Evolutionary conservation across 1,140 invertebrate species (phyloP).

Genomic region (Hypsibius dujardini): DNA sequence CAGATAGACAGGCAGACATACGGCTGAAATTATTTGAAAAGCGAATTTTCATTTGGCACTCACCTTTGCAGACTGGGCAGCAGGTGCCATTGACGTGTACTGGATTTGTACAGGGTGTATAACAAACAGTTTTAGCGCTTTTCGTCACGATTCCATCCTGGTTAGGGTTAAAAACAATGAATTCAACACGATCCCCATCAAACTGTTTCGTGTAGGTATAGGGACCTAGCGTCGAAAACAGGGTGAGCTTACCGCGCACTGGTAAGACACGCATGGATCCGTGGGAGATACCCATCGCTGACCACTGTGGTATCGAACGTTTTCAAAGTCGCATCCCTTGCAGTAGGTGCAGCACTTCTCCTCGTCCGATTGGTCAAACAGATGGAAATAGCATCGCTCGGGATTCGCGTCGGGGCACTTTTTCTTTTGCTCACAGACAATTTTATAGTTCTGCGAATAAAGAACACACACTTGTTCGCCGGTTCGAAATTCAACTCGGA

Average conservation of each 20-base stretch:
- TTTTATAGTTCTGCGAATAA: slow-evolving; percentile 27
- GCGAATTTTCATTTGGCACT: too few species aligned
- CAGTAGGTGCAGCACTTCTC: slow-evolving; percentile 15
- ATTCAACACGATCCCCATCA: slow-evolving; percentile 27
- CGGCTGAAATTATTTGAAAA: too few species aligned
- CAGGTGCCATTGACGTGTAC: slow-evolving; percentile 24
- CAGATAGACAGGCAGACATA: too few species aligned
- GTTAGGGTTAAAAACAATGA: slow-evolving; percentile 15
- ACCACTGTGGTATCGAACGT: slow-evolving; percentile 25
- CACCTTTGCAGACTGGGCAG: slow-evolving; percentile 27
- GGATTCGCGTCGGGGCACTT: slow-evolving; percentile 24
- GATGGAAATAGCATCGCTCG: slow-evolving; percentile 8
- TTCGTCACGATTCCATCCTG: slow-evolving; percentile 25
- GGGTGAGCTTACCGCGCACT: slow-evolving; percentile 27
- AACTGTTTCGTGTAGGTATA: background rate
- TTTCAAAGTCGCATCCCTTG: slow-evolving; percentile 27
- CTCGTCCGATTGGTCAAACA: slow-evolving; percentile 12
- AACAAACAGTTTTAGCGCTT: slow-evolving; percentile 25
- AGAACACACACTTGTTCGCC: background rate
- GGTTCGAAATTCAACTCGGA: slow-evolving; percentile 21
- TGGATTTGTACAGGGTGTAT: slow-evolving; percentile 26
- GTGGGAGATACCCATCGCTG: slow-evolving; percentile 25
- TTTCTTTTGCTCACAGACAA: slow-evolving; percentile 25
- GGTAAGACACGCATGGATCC: slow-evolving; percentile 28
- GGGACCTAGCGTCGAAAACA: too few species aligned